Conservation (phyloP, 1,140 invertebrate genomes). For the Drosophila miranda region DNA sequence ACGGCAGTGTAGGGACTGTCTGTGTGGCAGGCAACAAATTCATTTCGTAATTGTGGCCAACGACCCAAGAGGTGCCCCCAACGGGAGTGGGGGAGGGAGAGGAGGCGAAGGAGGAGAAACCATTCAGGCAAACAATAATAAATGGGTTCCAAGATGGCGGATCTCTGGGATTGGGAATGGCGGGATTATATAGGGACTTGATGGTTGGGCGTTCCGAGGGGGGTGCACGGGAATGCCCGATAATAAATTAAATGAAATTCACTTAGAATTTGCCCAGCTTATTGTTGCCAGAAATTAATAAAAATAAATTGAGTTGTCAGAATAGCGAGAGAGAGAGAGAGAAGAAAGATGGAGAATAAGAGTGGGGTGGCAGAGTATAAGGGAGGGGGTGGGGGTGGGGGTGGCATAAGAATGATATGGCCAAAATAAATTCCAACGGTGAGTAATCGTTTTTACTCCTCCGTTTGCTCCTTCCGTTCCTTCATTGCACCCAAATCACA, state of each 20-base stretch:
- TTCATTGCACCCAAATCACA: constrained; percentile 56
- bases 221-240: constrained; percentile 48
- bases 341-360: not conserved
- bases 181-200: constrained; percentile 13
- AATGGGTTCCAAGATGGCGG: constrained; percentile 64
- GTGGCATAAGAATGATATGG: constrained; percentile 69
- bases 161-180: constrained; percentile 46
- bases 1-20: constrained; percentile 13
- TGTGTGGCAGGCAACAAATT: constrained; percentile 61
- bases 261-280: constrained; percentile 61
- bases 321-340: constrained; percentile 7
- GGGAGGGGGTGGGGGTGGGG: not conserved
- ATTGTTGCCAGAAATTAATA: constrained; percentile 75
- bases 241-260: constrained; percentile 82
- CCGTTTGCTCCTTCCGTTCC: not conserved
- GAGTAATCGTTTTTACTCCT: constrained; percentile 75
- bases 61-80: constrained; percentile 51
- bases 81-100: not conserved
- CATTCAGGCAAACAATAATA: constrained; percentile 74
- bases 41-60: constrained; percentile 80
- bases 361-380: no score
- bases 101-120: constrained; percentile 34
- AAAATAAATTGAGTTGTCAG: constrained; percentile 83
- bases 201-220: not conserved
- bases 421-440: constrained; percentile 81